Evolutionary conservation across 2,888 invertebrate genomes (phyloP).

Genomic region (Papilio elwesi): DNA sequence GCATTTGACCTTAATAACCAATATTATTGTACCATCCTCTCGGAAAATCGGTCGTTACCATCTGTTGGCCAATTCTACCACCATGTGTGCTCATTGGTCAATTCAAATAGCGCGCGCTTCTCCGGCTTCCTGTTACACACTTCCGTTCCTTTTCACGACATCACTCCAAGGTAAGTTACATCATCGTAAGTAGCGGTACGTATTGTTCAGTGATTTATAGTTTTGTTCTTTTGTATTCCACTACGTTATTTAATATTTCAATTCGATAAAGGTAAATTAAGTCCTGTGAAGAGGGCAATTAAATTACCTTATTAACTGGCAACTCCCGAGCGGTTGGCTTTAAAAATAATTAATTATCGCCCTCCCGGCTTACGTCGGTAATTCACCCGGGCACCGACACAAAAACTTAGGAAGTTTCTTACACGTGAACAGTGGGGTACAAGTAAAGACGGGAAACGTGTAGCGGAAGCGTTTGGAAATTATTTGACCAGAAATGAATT

Average conservation of each 20-base stretch:
- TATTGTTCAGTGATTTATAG: neutral
- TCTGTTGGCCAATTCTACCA: too few species aligned
- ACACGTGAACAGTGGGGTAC: neutral
- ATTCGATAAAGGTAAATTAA: slow-evolving; percentile 3
- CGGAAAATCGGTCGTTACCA: too few species aligned
- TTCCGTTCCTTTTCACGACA: too few species aligned
- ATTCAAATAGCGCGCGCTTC: too few species aligned
- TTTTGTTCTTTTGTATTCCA: neutral
- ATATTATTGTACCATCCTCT: too few species aligned
- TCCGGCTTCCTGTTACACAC: too few species aligned
- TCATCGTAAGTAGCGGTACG: too few species aligned
- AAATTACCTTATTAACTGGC: slow-evolving; percentile 36
- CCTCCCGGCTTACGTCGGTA: slow-evolving; percentile 23
- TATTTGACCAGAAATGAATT: neutral
- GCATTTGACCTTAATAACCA: too few species aligned
- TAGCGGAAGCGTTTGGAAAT: neutral
- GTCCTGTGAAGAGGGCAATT: slow-evolving; percentile 18
- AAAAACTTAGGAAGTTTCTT: slow-evolving; percentile 26
- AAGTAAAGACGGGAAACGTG: neutral
- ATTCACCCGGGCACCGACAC: slow-evolving; percentile 33
- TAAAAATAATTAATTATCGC: slow-evolving; percentile 43
- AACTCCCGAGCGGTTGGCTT: slow-evolving; percentile 42
- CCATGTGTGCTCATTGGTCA: too few species aligned
- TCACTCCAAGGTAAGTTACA: too few species aligned
- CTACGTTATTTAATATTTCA: neutral